Conservation (phyloP, 64 coral and sea anemone genomes). For the Dendrophyllia cribrosa region DNA sequence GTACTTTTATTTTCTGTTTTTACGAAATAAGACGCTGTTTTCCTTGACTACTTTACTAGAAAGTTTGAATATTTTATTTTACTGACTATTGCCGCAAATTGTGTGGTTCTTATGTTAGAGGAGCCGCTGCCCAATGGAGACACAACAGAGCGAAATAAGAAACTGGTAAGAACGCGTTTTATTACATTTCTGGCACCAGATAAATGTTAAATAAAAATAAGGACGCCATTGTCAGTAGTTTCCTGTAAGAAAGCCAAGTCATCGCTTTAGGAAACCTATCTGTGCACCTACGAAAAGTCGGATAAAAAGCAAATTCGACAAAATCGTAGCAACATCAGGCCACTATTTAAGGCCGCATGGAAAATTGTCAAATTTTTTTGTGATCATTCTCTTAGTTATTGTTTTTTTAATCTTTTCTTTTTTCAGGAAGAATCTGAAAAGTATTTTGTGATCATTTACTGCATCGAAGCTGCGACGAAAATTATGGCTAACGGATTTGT, state of each 20-base stretch:
- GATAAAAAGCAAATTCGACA: not conserved
- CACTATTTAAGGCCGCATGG: not conserved
- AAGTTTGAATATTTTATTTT: constrained; percentile 99
- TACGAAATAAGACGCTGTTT: constrained; percentile 34
- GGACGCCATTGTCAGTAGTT: not conserved
- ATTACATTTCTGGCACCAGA: not conserved
- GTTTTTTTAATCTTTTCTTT: constrained; percentile 21
- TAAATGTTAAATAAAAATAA: not conserved
- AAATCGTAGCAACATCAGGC: not conserved
- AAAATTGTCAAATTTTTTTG: constrained; percentile 1
- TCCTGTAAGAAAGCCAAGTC: constrained; percentile 7
- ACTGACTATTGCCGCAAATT: constrained; percentile 95
- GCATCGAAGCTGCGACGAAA: constrained; percentile 91
- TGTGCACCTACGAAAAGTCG: not conserved
- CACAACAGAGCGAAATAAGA: constrained; percentile 83
- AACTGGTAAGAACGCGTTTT: constrained; percentile 77
- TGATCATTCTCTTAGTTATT: not conserved
- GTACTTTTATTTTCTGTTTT: constrained; percentile 41
- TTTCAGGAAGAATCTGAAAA: constrained; percentile 87
- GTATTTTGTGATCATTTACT: constrained; percentile 93
- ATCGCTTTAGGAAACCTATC: not conserved
- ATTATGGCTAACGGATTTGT: constrained; percentile 92
- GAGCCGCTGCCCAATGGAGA: constrained; percentile 89
- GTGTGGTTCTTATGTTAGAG: constrained; percentile 91
- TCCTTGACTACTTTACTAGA: constrained; percentile 81